Conservation (phyloP, 2,113 vertebrate genomes). For the Turnix velox region DNA sequence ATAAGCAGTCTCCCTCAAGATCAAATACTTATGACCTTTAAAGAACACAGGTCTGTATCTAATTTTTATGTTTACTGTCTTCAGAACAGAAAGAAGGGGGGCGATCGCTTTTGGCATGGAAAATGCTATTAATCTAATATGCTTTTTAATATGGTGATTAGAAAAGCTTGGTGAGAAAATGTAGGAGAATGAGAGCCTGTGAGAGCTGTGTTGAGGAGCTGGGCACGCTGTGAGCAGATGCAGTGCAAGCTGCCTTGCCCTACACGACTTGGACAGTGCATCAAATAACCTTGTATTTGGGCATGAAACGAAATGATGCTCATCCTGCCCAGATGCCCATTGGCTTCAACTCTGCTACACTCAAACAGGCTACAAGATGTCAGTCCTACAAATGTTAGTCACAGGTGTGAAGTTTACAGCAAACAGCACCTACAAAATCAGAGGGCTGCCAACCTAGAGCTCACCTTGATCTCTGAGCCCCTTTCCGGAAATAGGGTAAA, state of each 20-base stretch:
- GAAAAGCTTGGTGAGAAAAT: neutral
- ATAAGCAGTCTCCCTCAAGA: neutral
- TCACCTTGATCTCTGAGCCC: neutral
- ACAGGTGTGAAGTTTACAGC: neutral
- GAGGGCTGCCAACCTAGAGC: neutral
- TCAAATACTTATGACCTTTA: conserved; percentile 19
- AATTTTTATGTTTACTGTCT: conserved; percentile 20
- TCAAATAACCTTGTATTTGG: neutral
- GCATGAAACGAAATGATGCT: neutral
- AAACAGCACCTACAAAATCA: neutral
- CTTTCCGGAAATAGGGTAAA: neutral
- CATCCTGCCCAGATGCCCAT: neutral
- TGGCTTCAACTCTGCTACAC: neutral
- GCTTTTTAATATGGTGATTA: neutral
- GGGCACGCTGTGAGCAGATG: neutral
- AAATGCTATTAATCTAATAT: neutral
- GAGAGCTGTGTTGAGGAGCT: neutral
- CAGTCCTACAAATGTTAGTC: neutral
- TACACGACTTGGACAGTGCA: neutral
- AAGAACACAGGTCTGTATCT: neutral
- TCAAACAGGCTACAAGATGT: neutral
- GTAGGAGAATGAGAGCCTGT: neutral
- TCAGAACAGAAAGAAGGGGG: neutral
- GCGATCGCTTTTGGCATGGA: neutral
- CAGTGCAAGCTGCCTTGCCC: neutral